These are phyloP conservation scores for Hycleus phaleratus DNA, from an alignment of 1,140 invertebrate species.

Conservation along the genomic window DNA sequence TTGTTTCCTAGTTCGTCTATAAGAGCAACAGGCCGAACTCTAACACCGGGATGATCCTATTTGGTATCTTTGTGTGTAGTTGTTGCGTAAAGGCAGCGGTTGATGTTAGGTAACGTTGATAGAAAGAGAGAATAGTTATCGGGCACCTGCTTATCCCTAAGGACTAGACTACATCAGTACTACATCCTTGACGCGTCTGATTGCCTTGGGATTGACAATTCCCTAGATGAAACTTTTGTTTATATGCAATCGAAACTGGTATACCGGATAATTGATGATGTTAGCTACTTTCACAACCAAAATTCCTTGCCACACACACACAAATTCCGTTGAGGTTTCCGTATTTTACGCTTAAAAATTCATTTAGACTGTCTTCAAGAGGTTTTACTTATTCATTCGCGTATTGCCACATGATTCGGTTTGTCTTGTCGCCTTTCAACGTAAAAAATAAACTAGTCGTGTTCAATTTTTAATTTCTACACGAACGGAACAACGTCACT, in stretches of 20 bases:
- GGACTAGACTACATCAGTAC: constrained; percentile 9
- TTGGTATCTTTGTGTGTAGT: not conserved
- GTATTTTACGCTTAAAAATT: no score
- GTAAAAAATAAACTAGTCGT: no score
- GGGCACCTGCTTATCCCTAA: constrained; percentile 6
- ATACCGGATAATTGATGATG: constrained; percentile 21
- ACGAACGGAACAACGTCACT: no score
- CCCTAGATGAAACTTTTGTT: constrained; percentile 19
- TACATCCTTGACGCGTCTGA: constrained; percentile 15
- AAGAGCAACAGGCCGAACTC: not conserved
- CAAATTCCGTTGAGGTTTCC: no score
- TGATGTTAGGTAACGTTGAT: not conserved
- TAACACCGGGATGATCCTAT: not conserved
- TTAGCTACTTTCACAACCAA: constrained; percentile 7
- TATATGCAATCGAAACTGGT: constrained; percentile 22
- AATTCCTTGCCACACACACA: no score
- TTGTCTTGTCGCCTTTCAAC: no score
- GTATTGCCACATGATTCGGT: no score
- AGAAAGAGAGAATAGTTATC: not conserved
- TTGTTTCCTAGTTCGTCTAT: not conserved
- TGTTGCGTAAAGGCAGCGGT: constrained; percentile 14
- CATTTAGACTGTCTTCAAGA: no score
- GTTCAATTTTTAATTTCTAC: no score
- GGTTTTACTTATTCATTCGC: no score
- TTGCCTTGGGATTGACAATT: constrained; percentile 18